These are phyloP conservation scores for Drosophila orosa DNA, from an alignment of 1,140 invertebrate genomes.

Conservation along the genomic window DNA sequence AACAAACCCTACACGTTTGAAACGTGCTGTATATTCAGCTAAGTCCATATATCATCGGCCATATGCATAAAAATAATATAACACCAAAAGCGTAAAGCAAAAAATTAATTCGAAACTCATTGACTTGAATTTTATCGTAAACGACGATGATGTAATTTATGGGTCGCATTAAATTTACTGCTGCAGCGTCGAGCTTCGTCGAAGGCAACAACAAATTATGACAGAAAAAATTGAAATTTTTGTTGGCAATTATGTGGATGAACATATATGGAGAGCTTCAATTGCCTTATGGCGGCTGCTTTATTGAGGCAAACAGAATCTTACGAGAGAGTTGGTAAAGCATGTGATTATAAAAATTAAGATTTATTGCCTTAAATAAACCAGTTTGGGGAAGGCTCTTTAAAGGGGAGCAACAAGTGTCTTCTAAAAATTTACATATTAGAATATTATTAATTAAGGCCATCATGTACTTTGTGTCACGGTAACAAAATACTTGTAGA, in stretches of 20 bases:
- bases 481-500: background rate
- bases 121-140: constrained; percentile 46
- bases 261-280: constrained; percentile 71
- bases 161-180: constrained; percentile 75
- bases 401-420: constrained; percentile 1
- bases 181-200: constrained; percentile 18
- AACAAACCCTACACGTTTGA: constrained; percentile 2
- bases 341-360: constrained; percentile 40
- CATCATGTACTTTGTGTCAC: no score
- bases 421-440: constrained; percentile 2
- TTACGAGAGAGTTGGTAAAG: constrained; percentile 4
- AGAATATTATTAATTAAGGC: background rate
- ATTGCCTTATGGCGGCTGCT: constrained; percentile 56
- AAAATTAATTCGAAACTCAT: constrained; percentile 56
- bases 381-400: constrained; percentile 3
- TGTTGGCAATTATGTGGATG: constrained; percentile 71
- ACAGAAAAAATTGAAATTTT: constrained; percentile 50
- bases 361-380: constrained; percentile 27
- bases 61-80: constrained; percentile 39
- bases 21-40: constrained; percentile 6
- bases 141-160: constrained; percentile 80
- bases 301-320: constrained; percentile 44
- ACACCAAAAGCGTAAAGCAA: constrained; percentile 28
- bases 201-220: constrained; percentile 40
- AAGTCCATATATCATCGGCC: constrained; percentile 19